Base-by-base conservation (phyloP, 2,113 vertebrate species). In the Pionites leucogaster region DNA sequence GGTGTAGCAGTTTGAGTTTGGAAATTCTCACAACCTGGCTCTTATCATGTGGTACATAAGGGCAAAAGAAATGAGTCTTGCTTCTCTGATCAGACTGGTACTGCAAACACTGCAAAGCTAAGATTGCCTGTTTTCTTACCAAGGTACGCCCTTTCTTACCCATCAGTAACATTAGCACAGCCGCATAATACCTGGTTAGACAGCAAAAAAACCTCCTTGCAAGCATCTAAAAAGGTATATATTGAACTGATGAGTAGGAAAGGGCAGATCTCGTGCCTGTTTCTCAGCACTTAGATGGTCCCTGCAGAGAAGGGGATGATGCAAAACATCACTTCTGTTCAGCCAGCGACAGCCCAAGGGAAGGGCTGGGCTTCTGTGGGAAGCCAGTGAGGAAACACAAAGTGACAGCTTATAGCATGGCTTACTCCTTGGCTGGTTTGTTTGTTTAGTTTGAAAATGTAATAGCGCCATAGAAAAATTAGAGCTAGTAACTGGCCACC, bases 231-330 rank as follows among this genome's bases (percentile, higher is more conserved):
- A 82, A 88, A 59, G 12, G 28, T 52, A 39, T 7, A 1, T 76
- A 31, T 39, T 50, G 42, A 37, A 46, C 37, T 42, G 50, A 35
- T 20, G 47, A 17, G 41, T 9, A 44, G 35, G 49, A 77, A 53
- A 17, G 27, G 15, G 31, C 59, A 94, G 72, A 83, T 60, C 59
- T 80, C 0, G 0, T 76, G 47, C 23, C 35, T 62, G 4, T 69
- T 80, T 52, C 86, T 69, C 53, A 65, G 60, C 49, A 4, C 53
- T 65, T 35, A 50, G n/a, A 59, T 11, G 7, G 0, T 77, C 41
- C 53, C 53, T 1, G 2, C 0, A 5, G 68, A 46, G 41, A 55
- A 57, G 19, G 37, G 14, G 13, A 42, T 0, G 7, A n/a, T 27
- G 64, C 44, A 46, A 41, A 92, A 69, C 1, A 3, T 31, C 1